Evolutionary conservation across 2,888 invertebrate species (phyloP).

Genomic region (Heteromurus nitidus): DNA sequence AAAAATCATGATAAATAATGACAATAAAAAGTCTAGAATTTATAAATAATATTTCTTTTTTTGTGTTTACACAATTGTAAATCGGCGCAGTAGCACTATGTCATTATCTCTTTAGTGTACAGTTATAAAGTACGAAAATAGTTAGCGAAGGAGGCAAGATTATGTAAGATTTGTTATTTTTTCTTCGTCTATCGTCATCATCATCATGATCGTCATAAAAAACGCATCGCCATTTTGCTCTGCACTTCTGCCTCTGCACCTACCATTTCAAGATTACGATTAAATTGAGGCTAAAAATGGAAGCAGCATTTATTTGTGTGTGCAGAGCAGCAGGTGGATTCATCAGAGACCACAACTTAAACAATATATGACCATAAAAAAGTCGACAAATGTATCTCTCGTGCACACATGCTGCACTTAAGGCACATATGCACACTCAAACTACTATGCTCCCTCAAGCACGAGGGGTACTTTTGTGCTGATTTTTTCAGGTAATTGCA

Average conservation of each 20-base stretch:
- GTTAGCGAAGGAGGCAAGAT: not conserved
- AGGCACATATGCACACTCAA: not conserved
- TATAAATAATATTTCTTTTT: not conserved
- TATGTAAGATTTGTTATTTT: too few species aligned
- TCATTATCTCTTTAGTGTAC: conserved; percentile 12
- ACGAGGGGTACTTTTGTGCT: not conserved
- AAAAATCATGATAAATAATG: not conserved
- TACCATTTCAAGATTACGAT: conserved; percentile 31
- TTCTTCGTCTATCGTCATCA: not conserved
- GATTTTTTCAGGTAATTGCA: not conserved
- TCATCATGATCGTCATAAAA: conserved; percentile 1
- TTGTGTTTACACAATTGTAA: conserved; percentile 49
- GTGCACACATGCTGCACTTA: not conserved
- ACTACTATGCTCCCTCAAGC: not conserved
- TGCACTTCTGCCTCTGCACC: conserved; percentile 31
- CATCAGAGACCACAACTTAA: not conserved
- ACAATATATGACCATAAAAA: too few species aligned
- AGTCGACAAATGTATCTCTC: not conserved
- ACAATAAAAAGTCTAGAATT: conserved; percentile 27
- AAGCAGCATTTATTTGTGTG: too few species aligned
- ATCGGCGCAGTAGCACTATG: not conserved
- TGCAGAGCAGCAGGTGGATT: too few species aligned
- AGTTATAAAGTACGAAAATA: not conserved
- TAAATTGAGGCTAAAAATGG: conserved; percentile 37
- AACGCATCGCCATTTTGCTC: conserved; percentile 16